phyloP scores from a whole-genome alignment of 2,797 vertebrate genomes.

The Leptoclinus maculatus region DNA sequence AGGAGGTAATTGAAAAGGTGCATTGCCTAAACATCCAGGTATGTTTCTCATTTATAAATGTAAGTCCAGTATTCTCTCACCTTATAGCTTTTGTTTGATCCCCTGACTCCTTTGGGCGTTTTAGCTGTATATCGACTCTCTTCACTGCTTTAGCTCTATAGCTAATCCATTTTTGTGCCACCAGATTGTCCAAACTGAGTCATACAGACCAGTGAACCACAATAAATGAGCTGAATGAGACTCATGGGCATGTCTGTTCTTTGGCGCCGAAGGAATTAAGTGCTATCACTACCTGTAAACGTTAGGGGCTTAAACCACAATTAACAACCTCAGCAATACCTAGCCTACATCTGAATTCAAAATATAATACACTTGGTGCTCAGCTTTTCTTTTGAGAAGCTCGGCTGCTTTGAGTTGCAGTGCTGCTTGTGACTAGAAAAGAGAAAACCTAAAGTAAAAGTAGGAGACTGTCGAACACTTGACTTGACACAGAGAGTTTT shows the following conservation, averaged over 20 bases:
- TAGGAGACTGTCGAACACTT: neutral
- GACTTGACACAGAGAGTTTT: neutral
- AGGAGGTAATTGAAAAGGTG: neutral
- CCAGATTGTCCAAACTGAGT: neutral
- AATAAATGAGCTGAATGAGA: neutral
- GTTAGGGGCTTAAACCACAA: neutral
- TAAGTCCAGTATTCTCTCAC: no score
- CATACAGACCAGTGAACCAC: constrained; percentile 5
- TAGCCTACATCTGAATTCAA: neutral
- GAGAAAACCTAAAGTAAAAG: neutral
- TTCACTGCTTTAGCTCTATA: constrained; percentile 2
- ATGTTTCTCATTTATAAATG: no score
- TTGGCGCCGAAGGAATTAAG: neutral
- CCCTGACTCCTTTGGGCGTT: neutral
- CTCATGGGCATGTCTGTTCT: neutral
- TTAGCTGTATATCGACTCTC: neutral
- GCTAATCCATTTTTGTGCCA: neutral
- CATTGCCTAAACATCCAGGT: no score
- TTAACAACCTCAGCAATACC: neutral
- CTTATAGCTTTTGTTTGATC: neutral
- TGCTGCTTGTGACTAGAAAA: neutral
- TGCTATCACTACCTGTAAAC: neutral
- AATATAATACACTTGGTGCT: neutral
- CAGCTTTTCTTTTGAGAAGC: neutral
- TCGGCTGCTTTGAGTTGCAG: neutral